These are phyloP conservation scores for Phania funesta DNA, from an alignment of 2,888 invertebrate species.

Conservation along the genomic window DNA sequence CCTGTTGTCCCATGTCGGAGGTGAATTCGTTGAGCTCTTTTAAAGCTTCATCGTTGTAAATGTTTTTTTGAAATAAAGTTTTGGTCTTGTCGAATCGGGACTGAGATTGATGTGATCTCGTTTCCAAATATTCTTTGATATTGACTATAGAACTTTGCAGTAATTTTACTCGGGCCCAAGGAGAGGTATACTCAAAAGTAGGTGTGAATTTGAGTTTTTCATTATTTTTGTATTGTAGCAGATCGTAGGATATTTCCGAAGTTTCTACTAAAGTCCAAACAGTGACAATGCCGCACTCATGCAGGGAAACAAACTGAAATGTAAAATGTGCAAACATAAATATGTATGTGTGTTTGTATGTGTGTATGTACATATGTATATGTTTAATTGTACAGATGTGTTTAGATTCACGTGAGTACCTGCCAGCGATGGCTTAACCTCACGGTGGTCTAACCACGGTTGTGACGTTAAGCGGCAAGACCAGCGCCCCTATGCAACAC, in stretches of 20 bases:
- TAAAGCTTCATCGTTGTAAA: constrained; percentile 78
- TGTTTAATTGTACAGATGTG: no score
- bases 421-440: no score
- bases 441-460: no score
- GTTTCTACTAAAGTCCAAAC: constrained; percentile 80
- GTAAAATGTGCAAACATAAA: no score
- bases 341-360: no score
- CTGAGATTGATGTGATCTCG: constrained; percentile 70
- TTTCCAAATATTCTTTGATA: constrained; percentile 74
- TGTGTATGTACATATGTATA: neutral
- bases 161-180: constrained; percentile 79
- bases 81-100: constrained; percentile 78
- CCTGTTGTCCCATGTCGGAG: constrained; percentile 71
- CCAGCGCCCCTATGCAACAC: no score
- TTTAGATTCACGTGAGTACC: no score
- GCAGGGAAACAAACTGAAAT: constrained; percentile 79
- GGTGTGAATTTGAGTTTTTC: constrained; percentile 15
- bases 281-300: constrained; percentile 79
- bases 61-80: constrained; percentile 77
- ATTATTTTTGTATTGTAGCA: neutral
- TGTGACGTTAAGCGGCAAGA: no score
- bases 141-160: constrained; percentile 77
- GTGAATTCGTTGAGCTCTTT: constrained; percentile 75
- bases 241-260: constrained; percentile 19
- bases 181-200: constrained; percentile 76